phyloP scores from a whole-genome alignment of 1,140 invertebrate species.

The Pseudomyrmex flavicornis region DNA sequence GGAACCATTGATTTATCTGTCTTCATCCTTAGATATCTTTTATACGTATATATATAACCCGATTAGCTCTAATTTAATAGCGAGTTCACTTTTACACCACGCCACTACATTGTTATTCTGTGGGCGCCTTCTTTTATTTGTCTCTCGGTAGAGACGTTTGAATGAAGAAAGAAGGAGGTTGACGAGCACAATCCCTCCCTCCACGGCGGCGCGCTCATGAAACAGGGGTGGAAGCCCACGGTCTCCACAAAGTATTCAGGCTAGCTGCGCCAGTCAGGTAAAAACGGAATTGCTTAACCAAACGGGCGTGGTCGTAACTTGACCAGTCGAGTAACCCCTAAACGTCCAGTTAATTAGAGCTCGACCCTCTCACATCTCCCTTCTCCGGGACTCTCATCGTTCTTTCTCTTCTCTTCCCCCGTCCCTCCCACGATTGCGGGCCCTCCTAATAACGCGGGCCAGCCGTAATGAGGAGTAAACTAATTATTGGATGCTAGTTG shows the following conservation, averaged over 20 bases:
- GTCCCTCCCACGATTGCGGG: conserved; percentile 69
- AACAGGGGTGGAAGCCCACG: conserved; percentile 40
- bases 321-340: conserved; percentile 76
- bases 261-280: conserved; percentile 67
- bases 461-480: conserved; percentile 84
- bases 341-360: conserved; percentile 83
- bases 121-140: neutral
- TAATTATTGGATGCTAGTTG: conserved; percentile 84
- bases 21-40: too few relatives aligned
- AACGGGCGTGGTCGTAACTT: conserved; percentile 77
- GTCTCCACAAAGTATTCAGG: conserved; percentile 67
- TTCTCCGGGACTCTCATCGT: neutral
- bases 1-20: too few relatives aligned
- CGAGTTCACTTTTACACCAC: neutral
- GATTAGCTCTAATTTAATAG: conserved; percentile 13
- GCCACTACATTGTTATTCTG: conserved; percentile 12
- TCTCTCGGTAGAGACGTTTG: conserved; percentile 16
- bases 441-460: conserved; percentile 80
- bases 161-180: conserved; percentile 42
- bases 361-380: conserved; percentile 55
- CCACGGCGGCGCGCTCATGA: conserved; percentile 25
- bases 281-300: conserved; percentile 71
- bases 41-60: too few relatives aligned
- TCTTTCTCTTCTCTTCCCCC: neutral
- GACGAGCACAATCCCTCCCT: conserved; percentile 7